A percentile compares a stretch with the other conserved stretches of the same genome.
These are phyloP conservation scores for Drosophila bunnanda DNA, from an alignment of 2,888 invertebrate species.

Conservation along the genomic window DNA sequence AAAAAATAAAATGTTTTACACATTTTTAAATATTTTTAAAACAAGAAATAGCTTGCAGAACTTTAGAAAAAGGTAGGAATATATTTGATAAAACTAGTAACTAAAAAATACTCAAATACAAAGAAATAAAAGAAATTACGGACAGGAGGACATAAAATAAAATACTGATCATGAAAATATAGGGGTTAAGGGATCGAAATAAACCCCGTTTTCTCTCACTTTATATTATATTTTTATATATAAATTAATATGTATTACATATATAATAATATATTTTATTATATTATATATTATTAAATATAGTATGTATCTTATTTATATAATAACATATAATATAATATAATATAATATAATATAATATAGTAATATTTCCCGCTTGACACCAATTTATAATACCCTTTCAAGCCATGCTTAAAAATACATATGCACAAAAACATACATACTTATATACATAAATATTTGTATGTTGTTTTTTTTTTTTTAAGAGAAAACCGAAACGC, in stretches of 20 bases:
- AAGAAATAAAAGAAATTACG: not conserved
- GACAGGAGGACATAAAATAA: not conserved
- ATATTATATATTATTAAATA: not conserved
- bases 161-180: not conserved
- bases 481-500: conserved; percentile 27
- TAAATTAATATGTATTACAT: too few species aligned
- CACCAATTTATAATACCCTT: not conserved
- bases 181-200: not conserved
- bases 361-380: not conserved
- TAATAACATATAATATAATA: not conserved
- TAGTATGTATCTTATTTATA: not conserved
- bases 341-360: not conserved
- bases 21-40: too few species aligned
- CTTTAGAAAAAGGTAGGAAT: too few species aligned
- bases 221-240: too few species aligned
- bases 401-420: not conserved
- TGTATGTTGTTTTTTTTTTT: conserved; percentile 10
- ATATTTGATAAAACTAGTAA: too few species aligned
- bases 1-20: conserved; percentile 16
- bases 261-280: too few species aligned
- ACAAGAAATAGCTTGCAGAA: not conserved
- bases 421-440: not conserved
- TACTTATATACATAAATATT: conserved; percentile 8
- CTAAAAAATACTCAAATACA: too few species aligned
- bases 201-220: too few species aligned